Evolutionary conservation across 2,797 vertebrate species (phyloP).

Genomic region (Chelonia mydas): DNA sequence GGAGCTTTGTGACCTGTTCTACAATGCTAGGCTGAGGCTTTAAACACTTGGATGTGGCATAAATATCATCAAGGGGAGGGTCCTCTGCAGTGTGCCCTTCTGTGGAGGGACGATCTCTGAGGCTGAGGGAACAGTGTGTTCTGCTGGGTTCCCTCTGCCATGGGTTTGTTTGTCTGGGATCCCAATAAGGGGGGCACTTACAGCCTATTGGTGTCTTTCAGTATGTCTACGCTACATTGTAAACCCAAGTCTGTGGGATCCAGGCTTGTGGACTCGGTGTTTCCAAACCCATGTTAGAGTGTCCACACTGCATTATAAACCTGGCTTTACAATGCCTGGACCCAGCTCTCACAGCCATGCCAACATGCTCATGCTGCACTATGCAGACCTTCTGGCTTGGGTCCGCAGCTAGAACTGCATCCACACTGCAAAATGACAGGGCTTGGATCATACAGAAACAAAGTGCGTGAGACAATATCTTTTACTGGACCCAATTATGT

Average conservation of each 20-base stretch:
- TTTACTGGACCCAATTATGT: neutral
- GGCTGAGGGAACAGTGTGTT: rapidly evolving
- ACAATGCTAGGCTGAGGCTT: neutral
- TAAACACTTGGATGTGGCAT: neutral
- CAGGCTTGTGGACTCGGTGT: too few species aligned
- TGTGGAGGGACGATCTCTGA: neutral
- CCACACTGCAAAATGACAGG: neutral
- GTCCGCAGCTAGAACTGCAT: too few species aligned
- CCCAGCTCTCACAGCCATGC: too few species aligned
- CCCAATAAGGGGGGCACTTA: neutral
- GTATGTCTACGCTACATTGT: neutral
- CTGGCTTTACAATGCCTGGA: neutral
- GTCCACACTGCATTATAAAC: neutral
- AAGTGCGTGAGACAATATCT: neutral
- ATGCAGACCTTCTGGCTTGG: neutral
- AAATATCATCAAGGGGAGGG: neutral
- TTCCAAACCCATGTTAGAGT: neutral
- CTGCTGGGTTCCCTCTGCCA: neutral
- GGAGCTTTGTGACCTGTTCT: neutral
- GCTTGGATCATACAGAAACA: neutral
- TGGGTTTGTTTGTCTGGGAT: neutral
- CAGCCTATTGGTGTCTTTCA: neutral
- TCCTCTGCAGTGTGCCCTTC: neutral
- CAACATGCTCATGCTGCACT: neutral
- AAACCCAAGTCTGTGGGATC: neutral